These are phyloP conservation scores for Gerris lacustris DNA, from an alignment of 2,888 invertebrate genomes.

Conservation along the genomic window DNA sequence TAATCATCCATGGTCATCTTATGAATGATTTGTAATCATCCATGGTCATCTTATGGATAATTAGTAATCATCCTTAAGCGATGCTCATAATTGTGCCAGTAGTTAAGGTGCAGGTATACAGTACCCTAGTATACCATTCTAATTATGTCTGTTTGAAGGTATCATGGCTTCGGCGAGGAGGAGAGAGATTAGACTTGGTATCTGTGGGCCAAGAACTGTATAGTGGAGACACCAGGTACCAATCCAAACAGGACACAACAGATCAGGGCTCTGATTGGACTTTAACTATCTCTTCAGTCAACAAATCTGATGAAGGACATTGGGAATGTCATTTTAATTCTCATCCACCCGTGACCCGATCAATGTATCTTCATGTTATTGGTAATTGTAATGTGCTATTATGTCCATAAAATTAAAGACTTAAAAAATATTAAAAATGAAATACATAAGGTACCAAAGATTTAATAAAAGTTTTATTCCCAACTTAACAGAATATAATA, in stretches of 20 bases:
- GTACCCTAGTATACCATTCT: no score
- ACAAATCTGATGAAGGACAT: slow-evolving; percentile 59
- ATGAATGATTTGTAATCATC: no score
- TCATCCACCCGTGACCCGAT: slow-evolving; percentile 58
- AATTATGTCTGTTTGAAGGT: slow-evolving; percentile 34
- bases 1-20: no score
- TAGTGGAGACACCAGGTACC: slow-evolving; percentile 37
- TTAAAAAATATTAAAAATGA: no score
- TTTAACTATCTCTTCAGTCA: slow-evolving; percentile 57
- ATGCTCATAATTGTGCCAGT: no score
- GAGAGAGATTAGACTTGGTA: slow-evolving; percentile 52
- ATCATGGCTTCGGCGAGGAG: slow-evolving; percentile 56
- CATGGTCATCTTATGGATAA: no score
- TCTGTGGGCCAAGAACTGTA: slow-evolving; percentile 50
- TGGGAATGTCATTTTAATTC: slow-evolving; percentile 69
- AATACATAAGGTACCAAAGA: no score
- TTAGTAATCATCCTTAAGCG: no score
- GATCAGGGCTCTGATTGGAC: slow-evolving; percentile 48
- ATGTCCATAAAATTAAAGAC: no score
- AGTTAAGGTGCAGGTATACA: no score
- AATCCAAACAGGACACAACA: slow-evolving; percentile 45
- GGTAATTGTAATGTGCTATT: slow-evolving; percentile 41
- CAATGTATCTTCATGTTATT: slow-evolving; percentile 56
- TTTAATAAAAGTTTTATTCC: no score
- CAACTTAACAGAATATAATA: no score